Base-by-base conservation (phyloP, 2,888 invertebrate genomes). In the Drosophila pseudotakahashii region DNA sequence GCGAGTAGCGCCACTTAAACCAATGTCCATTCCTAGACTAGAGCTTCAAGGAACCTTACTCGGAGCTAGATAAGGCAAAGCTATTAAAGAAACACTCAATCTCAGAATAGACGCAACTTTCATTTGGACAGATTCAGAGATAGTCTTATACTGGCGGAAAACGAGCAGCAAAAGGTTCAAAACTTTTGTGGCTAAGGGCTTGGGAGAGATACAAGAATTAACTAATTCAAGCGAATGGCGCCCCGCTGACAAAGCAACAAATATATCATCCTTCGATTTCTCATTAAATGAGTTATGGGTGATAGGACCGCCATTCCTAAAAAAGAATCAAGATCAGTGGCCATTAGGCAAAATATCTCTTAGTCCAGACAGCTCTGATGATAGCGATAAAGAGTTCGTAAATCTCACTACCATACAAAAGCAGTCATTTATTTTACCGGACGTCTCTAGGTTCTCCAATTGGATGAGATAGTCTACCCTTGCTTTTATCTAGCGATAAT, bases 81-180 rank as follows among this genome's bases (percentile, higher is more conserved):
- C 23, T 23, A 26, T 45, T 13, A 45, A 26, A n/a, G 45, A 45
- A 45, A 45, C 45, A 13, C 23, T 45, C 3, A 45, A 45, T n/a
- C 7, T 45, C 23, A 45, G 14, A 23, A 26, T 45, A 26, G n/a
- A 45, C 23, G 13, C 45, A 7, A 45, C 23, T 26, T 45, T 23
- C 23, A 7, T 45, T n/a, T 45, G 26, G 45, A 45, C 45, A 26
- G 13, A 45, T n/a, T 45, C 45, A 3, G 45, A 45, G 23, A 45
- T 45, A 26, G 45, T 45, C 23, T 26, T 45, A 45, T 26, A 45
- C n/a, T 45, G 45, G 45, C 45, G 26, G 4, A 45, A 45, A 45
- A 45, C 16, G 7, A 41, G 16, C 41, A 41, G 14, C 14, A 16
- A 41, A 16, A 41, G 16, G 7, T 16, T 41, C 10, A 41, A 34